A percentile compares a stretch with the other conserved stretches of the same genome.
phyloP scores from a whole-genome alignment of 2,113 vertebrate species.

The Chauna torquata region DNA sequence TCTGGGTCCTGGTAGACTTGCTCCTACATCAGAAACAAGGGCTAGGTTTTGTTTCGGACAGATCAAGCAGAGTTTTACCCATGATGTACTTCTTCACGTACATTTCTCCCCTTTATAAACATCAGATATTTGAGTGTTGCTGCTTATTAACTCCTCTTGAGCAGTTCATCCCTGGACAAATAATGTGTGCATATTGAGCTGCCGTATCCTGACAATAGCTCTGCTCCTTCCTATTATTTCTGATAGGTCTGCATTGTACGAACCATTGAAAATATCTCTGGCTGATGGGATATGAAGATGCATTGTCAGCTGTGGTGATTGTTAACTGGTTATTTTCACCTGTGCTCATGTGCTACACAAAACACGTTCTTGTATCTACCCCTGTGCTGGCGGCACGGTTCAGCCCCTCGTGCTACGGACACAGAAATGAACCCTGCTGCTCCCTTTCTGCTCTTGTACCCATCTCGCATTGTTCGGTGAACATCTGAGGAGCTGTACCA shows the following conservation, averaged over 20 bases:
- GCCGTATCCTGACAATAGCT: background rate
- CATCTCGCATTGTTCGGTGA: background rate
- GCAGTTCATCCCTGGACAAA: background rate
- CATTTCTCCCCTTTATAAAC: constrained; percentile 3
- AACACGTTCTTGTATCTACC: fast-evolving
- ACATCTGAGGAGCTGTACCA: background rate
- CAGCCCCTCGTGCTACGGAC: background rate
- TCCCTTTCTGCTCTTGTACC: background rate
- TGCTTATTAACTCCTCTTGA: constrained; percentile 15
- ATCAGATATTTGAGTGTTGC: background rate
- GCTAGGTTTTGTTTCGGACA: constrained; percentile 3
- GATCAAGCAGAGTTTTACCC: background rate
- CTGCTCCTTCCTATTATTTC: background rate
- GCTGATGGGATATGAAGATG: background rate
- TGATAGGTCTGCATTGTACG: background rate
- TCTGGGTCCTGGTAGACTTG: background rate
- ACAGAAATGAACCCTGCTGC: background rate
- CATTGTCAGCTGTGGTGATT: background rate
- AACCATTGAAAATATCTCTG: background rate
- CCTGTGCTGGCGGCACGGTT: fast-evolving
- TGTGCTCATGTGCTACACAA: background rate
- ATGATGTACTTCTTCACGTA: background rate
- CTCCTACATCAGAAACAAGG: constrained; percentile 9
- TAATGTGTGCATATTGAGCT: background rate
- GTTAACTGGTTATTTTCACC: background rate